Percentiles rank a stretch among this genome's conserved stretches.
These are phyloP conservation scores for Eristalinus aeneus DNA, from an alignment of 2,888 invertebrate genomes.

Conservation along the genomic window DNA sequence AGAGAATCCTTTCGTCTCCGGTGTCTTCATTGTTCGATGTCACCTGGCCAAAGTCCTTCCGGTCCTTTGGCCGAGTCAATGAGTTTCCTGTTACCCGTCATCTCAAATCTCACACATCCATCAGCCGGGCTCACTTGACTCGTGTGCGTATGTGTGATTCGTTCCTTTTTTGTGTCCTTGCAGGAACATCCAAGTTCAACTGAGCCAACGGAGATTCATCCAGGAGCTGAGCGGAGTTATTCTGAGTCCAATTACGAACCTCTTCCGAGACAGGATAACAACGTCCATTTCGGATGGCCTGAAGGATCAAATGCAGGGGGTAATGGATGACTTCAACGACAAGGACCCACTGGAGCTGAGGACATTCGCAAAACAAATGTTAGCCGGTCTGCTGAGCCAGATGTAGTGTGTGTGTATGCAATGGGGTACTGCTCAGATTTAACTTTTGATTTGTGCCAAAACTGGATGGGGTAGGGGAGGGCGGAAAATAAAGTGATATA, in stretches of 20 bases:
- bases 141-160: background rate
- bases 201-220: slow-evolving; percentile 77
- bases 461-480: slow-evolving; percentile 1
- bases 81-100: slow-evolving; percentile 36
- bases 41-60: slow-evolving; percentile 36
- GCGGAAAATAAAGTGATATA: slow-evolving; percentile 64
- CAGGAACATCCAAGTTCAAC: slow-evolving; percentile 78
- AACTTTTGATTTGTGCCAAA: slow-evolving; percentile 59
- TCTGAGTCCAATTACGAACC: slow-evolving; percentile 79
- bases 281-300: slow-evolving; percentile 79
- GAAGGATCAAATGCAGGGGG: slow-evolving; percentile 77
- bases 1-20: slow-evolving; percentile 13
- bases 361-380: slow-evolving; percentile 76
- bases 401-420: slow-evolving; percentile 11
- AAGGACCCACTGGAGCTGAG: slow-evolving; percentile 77
- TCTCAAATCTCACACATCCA: background rate
- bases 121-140: background rate
- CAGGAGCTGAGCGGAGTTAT: slow-evolving; percentile 77
- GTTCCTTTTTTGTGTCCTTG: slow-evolving; percentile 23
- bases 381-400: slow-evolving; percentile 76
- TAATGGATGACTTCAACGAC: slow-evolving; percentile 79
- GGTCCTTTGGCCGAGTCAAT: slow-evolving; percentile 28
- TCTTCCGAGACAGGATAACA: slow-evolving; percentile 78
- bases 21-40: background rate
- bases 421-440: slow-evolving; percentile 1